phyloP scores from a whole-genome alignment of 2,113 vertebrate genomes.

The Cheilinus undulatus region DNA sequence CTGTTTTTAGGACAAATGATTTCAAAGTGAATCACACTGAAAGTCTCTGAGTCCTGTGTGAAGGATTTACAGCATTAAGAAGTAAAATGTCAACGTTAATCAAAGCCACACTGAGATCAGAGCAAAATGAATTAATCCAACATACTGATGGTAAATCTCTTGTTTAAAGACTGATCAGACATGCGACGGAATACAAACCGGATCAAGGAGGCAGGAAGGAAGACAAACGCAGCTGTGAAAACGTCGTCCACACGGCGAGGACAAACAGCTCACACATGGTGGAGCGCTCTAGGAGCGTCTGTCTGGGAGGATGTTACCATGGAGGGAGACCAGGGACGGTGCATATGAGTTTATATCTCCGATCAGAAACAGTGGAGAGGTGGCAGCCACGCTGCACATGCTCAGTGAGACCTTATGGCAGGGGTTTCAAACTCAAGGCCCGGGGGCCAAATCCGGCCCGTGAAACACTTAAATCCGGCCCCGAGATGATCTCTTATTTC shows the following conservation, averaged over 20 bases:
- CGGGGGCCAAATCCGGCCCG: no score
- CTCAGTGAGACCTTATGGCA: neutral
- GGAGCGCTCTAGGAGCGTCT: no score
- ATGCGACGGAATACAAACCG: neutral
- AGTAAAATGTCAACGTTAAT: neutral
- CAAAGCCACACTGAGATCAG: neutral
- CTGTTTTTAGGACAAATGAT: constrained; percentile 89
- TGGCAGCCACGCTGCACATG: neutral
- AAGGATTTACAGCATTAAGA: neutral
- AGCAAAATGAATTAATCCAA: neutral
- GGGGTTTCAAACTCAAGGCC: no score
- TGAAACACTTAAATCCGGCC: no score
- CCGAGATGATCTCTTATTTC: no score
- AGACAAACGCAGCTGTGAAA: constrained; percentile 18
- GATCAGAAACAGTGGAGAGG: neutral
- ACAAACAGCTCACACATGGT: neutral
- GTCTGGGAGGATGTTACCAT: neutral
- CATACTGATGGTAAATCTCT: neutral
- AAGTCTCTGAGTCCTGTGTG: neutral
- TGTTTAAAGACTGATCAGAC: neutral
- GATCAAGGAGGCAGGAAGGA: constrained; percentile 9
- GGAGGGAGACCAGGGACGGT: no score
- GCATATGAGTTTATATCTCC: no score
- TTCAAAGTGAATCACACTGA: constrained; percentile 61
- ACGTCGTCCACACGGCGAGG: neutral